Conservation (phyloP, 1,140 invertebrate genomes). For the Pseudobourletiella spinata region DNA sequence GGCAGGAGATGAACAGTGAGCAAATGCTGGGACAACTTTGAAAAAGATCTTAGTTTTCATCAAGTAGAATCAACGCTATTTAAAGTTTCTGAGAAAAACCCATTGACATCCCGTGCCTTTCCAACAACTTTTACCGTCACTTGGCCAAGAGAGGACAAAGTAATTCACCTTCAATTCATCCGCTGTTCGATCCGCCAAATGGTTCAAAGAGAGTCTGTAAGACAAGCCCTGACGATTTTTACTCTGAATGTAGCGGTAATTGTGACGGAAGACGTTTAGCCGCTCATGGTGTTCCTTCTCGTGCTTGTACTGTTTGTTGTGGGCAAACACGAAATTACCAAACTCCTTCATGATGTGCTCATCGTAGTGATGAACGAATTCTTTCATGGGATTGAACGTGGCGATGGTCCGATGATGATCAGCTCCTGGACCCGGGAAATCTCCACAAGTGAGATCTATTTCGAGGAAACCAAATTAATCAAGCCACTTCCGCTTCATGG, state of each 20-base stretch:
- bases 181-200: constrained; percentile 73
- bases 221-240: constrained; percentile 66
- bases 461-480: too few relatives aligned
- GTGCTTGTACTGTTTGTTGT: constrained; percentile 59
- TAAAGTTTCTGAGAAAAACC: too few relatives aligned
- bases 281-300: constrained; percentile 59
- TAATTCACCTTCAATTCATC: constrained; percentile 61
- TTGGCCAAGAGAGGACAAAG: too few relatives aligned
- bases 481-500: too few relatives aligned
- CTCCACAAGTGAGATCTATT: constrained; percentile 60
- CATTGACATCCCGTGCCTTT: too few relatives aligned
- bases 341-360: constrained; percentile 69
- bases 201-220: constrained; percentile 72
- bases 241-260: constrained; percentile 72
- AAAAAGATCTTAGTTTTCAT: too few relatives aligned
- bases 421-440: constrained; percentile 79
- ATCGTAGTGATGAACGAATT: constrained; percentile 68
- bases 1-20: too few relatives aligned
- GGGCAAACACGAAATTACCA: constrained; percentile 61
- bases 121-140: too few relatives aligned
- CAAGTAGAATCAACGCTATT: too few relatives aligned
- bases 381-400: constrained; percentile 86
- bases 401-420: constrained; percentile 50
- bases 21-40: too few relatives aligned
- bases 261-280: constrained; percentile 77